phyloP scores from a whole-genome alignment of 2,113 vertebrate genomes.

The Ascaphus truei region DNA sequence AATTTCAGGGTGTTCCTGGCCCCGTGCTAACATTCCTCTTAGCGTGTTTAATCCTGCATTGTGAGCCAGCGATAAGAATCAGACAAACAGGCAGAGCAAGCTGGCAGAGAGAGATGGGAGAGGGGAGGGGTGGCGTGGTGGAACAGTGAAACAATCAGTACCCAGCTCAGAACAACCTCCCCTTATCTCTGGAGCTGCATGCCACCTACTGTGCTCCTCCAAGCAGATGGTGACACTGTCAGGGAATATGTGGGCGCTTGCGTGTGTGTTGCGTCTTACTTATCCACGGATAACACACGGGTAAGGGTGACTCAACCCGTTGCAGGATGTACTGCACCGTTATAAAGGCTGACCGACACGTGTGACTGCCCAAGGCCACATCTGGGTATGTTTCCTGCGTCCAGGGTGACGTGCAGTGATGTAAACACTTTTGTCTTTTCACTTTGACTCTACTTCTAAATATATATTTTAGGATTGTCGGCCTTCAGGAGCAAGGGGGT shows the following conservation, averaged over 20 bases:
- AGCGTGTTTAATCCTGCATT: constrained; percentile 31
- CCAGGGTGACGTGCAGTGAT: no score
- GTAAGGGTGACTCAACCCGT: constrained; percentile 7
- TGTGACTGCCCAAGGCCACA: no score
- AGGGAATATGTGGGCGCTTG: constrained; percentile 17
- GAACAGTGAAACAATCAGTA: not conserved
- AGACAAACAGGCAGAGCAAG: constrained; percentile 21
- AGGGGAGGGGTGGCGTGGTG: constrained; percentile 6
- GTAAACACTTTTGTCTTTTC: no score
- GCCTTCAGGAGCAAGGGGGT: no score
- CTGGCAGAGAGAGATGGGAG: constrained; percentile 5
- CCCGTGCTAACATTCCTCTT: constrained; percentile 4
- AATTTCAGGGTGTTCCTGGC: constrained; percentile 10
- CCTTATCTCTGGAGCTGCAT: constrained; percentile 31
- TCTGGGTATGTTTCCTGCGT: no score
- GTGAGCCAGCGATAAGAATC: constrained; percentile 20
- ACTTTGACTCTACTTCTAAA: no score
- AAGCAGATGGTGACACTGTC: constrained; percentile 31
- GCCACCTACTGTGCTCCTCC: not conserved
- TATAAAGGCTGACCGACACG: not conserved
- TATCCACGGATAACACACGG: constrained; percentile 20
- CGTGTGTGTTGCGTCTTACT: constrained; percentile 9
- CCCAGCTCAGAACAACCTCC: constrained; percentile 18
- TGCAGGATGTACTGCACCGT: not conserved
- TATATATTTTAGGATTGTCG: no score